These are phyloP conservation scores for Pseudochromis fuscus DNA, from an alignment of 2,797 vertebrate genomes.

Conservation along the genomic window DNA sequence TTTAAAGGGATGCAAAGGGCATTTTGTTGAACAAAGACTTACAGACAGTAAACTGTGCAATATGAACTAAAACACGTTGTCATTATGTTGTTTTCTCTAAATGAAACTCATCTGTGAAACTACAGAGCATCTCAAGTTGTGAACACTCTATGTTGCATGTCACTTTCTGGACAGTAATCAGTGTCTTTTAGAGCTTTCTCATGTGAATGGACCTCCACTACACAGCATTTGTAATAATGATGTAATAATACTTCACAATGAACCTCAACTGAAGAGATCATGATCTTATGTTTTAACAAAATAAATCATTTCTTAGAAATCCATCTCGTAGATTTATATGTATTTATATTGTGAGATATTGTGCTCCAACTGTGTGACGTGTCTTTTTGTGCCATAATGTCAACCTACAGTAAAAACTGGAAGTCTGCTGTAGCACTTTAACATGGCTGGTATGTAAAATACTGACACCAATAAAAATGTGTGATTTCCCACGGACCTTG, in stretches of 20 bases:
- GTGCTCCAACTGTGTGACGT: conserved; percentile 59
- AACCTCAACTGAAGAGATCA: conserved; percentile 34
- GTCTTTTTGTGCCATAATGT: conserved; percentile 75
- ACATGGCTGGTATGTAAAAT: conserved; percentile 54
- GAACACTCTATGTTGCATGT: conserved; percentile 24
- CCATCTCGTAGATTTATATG: conserved; percentile 48
- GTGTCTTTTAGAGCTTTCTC: not conserved
- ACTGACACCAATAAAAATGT: conserved; percentile 81
- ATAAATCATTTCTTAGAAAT: conserved; percentile 36
- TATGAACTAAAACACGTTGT: conserved; percentile 43
- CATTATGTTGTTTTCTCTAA: conserved; percentile 20
- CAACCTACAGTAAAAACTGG: conserved; percentile 63
- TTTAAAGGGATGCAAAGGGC: conserved; percentile 45
- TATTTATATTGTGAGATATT: conserved; percentile 60
- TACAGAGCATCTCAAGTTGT: conserved; percentile 19
- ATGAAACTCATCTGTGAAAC: conserved; percentile 18
- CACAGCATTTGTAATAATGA: conserved; percentile 26
- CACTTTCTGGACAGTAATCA: conserved; percentile 6
- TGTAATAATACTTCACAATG: conserved; percentile 4
- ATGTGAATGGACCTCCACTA: conserved; percentile 45
- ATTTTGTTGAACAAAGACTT: conserved; percentile 24
- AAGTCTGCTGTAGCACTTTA: conserved; percentile 79
- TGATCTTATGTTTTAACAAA: conserved; percentile 42
- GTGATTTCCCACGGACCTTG: conserved; percentile 42
- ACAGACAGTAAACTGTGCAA: conserved; percentile 63